Conservation (phyloP, 1,140 invertebrate species). For the Rhagoletis zephyria region DNA sequence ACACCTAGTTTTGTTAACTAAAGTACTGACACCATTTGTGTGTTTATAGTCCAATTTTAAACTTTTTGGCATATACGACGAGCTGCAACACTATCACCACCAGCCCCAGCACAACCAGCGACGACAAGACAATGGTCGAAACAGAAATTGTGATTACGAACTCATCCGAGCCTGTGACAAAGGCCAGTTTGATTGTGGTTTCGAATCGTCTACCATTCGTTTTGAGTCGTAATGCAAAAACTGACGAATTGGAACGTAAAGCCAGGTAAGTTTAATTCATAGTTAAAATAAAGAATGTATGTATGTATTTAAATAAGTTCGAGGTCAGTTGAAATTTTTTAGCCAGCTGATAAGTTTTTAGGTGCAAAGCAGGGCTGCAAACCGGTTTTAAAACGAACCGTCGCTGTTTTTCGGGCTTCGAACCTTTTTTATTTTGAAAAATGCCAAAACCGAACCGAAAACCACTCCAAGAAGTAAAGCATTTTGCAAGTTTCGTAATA, state of each 20-base stretch:
- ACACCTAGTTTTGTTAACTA: background rate
- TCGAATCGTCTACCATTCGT: conserved; percentile 92
- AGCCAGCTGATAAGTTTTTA: too few species aligned
- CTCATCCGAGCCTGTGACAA: conserved; percentile 68
- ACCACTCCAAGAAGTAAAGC: too few species aligned
- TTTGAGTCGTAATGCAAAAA: conserved; percentile 81
- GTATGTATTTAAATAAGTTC: too few species aligned
- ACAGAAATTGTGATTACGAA: conserved; percentile 72
- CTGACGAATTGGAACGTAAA: conserved; percentile 82
- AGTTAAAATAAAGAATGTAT: too few species aligned
- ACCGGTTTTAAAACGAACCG: too few species aligned
- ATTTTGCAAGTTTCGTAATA: too few species aligned
- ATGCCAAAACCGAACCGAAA: too few species aligned
- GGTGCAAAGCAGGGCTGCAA: too few species aligned
- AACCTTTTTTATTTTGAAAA: too few species aligned
- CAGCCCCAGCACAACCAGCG: background rate
- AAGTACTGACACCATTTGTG: conserved; percentile 34
- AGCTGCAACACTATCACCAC: background rate
- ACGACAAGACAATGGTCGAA: conserved; percentile 64
- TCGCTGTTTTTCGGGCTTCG: too few species aligned
- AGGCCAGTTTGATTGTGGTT: conserved; percentile 88
- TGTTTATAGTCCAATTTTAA: conserved; percentile 50
- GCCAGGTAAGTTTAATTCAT: conserved; percentile 79
- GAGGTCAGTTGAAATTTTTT: too few species aligned
- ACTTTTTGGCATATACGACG: conserved; percentile 45